Evolutionary conservation across 1,140 invertebrate genomes (phyloP).

Genomic region (Alviniconcha marisindica): DNA sequence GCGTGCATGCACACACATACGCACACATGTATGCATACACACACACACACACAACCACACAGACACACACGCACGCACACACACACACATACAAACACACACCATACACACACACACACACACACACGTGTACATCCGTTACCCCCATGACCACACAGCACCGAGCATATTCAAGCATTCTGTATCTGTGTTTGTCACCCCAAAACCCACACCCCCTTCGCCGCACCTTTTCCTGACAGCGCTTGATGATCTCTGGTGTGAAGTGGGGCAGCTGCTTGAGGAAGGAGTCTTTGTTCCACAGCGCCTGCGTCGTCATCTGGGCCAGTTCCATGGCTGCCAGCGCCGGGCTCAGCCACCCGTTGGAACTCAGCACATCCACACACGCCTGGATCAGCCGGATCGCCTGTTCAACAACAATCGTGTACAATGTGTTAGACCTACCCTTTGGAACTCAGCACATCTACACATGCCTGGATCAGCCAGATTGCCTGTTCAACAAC

Average conservation of each 20-base stretch:
- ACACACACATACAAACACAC: too few species aligned
- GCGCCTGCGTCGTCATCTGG: conserved; percentile 99
- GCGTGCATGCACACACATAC: too few species aligned
- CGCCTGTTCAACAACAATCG: conserved; percentile 49
- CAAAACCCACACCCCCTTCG: background rate
- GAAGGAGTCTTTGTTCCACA: conserved; percentile 99
- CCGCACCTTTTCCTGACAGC: conserved; percentile 90
- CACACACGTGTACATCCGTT: too few species aligned
- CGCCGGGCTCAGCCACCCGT: conserved; percentile 98
- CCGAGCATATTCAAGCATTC: too few species aligned
- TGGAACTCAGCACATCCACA: conserved; percentile 98
- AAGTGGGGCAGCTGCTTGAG: conserved; percentile 98
- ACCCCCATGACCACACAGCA: background rate
- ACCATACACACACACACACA: too few species aligned
- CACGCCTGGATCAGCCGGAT: conserved; percentile 95
- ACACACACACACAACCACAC: too few species aligned
- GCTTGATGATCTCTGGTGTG: conserved; percentile 90
- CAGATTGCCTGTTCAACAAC: too few species aligned
- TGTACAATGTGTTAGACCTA: too few species aligned
- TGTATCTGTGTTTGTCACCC: too few species aligned
- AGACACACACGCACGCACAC: too few species aligned
- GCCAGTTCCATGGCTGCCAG: conserved; percentile 99
- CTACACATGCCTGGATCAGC: too few species aligned
- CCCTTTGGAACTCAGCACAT: conserved; percentile 85
- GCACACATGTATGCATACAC: too few species aligned